Percentiles rank a stretch among this genome's conserved stretches.
phyloP scores from a whole-genome alignment of 92 coral and sea anemone species.

The Porites lobata region DNA sequence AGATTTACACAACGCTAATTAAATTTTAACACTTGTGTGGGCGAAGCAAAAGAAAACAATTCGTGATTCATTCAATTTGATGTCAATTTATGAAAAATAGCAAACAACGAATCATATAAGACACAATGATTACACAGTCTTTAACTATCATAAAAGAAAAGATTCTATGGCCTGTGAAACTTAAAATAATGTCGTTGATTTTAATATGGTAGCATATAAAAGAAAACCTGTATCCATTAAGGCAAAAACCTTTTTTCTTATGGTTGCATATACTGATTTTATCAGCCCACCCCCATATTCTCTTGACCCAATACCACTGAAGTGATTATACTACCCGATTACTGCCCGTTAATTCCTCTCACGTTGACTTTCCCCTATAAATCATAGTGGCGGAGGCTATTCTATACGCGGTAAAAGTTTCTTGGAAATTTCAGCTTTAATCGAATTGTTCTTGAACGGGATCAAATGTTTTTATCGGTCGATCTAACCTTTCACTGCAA shows the following conservation, averaged over 20 bases:
- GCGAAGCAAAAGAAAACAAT: slow-evolving; percentile 30
- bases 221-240: background rate
- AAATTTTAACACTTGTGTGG: slow-evolving; percentile 34
- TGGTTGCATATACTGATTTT: background rate
- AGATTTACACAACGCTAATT: slow-evolving; percentile 38
- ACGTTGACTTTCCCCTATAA: background rate
- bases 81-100: background rate
- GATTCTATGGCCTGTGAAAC: background rate
- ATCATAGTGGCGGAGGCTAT: background rate
- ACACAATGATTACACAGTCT: slow-evolving; percentile 7
- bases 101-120: background rate
- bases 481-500: background rate
- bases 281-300: background rate
- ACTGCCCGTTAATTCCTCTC: background rate
- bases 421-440: background rate
- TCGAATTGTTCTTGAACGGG: background rate
- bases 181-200: background rate
- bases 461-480: background rate
- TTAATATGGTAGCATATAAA: background rate
- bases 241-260: background rate
- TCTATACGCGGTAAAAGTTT: background rate
- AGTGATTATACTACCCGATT: background rate
- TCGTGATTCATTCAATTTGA: slow-evolving; percentile 17
- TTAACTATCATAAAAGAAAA: background rate
- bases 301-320: background rate